These are phyloP conservation scores for Acanthochromis polyacanthus DNA, from an alignment of 2,113 vertebrate genomes.

Conservation along the genomic window DNA sequence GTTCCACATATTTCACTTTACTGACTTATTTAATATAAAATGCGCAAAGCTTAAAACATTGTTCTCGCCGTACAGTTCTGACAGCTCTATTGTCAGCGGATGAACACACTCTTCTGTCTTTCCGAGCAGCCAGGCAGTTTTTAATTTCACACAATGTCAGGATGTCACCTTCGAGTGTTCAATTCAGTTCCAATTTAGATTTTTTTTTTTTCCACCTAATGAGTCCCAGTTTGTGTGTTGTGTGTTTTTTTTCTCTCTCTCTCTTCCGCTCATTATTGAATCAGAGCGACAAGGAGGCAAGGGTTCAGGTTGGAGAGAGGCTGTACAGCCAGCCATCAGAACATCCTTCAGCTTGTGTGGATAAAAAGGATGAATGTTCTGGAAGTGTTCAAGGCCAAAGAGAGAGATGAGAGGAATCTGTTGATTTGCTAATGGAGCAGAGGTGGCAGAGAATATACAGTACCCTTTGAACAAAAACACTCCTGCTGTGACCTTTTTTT, in stretches of 20 bases:
- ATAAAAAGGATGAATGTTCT: slow-evolving; percentile 63
- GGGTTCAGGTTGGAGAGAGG: slow-evolving; percentile 46
- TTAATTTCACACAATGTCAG: slow-evolving; percentile 48
- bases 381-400: slow-evolving; percentile 73
- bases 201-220: slow-evolving; percentile 30
- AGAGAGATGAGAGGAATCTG: slow-evolving; percentile 67
- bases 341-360: slow-evolving; percentile 58
- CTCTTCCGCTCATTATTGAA: slow-evolving; percentile 42
- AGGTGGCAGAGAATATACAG: slow-evolving; percentile 43
- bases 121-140: slow-evolving; percentile 19
- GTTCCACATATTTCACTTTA: neutral
- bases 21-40: slow-evolving; percentile 9
- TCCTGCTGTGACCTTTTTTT: slow-evolving; percentile 43
- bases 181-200: slow-evolving; percentile 38
- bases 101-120: slow-evolving; percentile 26
- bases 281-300: slow-evolving; percentile 38
- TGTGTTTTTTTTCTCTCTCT: neutral
- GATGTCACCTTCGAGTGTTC: slow-evolving; percentile 46
- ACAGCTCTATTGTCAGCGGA: slow-evolving; percentile 20
- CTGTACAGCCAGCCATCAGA: slow-evolving; percentile 49
- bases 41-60: slow-evolving; percentile 31
- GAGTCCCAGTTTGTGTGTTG: slow-evolving; percentile 50
- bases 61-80: slow-evolving; percentile 11
- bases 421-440: slow-evolving; percentile 76
- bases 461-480: slow-evolving; percentile 42